Evolutionary conservation across 2,797 vertebrate species (phyloP), one percentile per base, ranked within the genome.

Genomic region (Semotilus atromaculatus): DNA sequence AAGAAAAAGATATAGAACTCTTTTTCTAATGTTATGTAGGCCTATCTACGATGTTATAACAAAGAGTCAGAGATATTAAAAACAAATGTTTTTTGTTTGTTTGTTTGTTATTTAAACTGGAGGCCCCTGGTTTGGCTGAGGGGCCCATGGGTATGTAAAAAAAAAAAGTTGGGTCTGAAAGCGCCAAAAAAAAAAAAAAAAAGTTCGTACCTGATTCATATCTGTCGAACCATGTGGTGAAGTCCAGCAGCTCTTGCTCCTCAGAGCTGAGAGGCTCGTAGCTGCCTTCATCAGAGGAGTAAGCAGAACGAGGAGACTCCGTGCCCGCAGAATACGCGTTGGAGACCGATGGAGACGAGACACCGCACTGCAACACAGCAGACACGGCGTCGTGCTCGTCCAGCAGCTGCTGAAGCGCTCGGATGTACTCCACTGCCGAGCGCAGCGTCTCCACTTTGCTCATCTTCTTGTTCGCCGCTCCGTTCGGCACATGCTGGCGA

Each of bases 371-470:
- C 81, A 95, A 89, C 6, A 91, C 92, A 26, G 91, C 88, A 7
- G 91, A 88, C 84, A 92, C 91, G 0, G 92, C 91, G 85, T 96
- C 95, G 89, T 96, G 95, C 87, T 96, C 95, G 67, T 94, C 95
- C 73, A 97, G 91, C 51, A 96, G 94, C 60, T 90, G 88, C 92
- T 97, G 96, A 87, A 97, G 88, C 19, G 96, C 96, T 18, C 95
- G 93, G 90, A 97, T 97, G 89, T 97, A 97, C 90, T 96, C 94
- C 79, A 96, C 96, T 3, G 96, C 96, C 1, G 96, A 96, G 83
- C 96, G 94, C 64, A 97, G 93, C 0, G 96, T 97, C 93, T 97
- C 96, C 92, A 96, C 96, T 72, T 97, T 97, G 91, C 96, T 97
- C 93, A 97, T 94, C 93, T 96, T 96, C 93, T 95, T 96, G 93